These are phyloP conservation scores for Scelioninae gen. 1 DNA, from an alignment of 2,888 invertebrate species.

Conservation along the genomic window DNA sequence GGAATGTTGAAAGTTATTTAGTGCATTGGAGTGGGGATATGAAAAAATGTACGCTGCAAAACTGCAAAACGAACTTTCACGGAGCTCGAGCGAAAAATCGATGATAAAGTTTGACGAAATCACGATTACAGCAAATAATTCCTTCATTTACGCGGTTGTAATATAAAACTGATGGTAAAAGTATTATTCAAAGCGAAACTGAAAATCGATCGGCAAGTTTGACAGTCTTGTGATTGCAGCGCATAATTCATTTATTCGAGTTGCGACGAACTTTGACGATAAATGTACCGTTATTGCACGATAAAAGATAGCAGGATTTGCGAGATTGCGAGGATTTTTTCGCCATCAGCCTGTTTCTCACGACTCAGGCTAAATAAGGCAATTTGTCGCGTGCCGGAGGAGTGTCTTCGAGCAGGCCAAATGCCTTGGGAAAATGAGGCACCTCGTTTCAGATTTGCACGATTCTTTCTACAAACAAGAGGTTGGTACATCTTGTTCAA, in stretches of 20 bases:
- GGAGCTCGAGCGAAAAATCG: not conserved
- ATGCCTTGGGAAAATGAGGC: conserved; percentile 44
- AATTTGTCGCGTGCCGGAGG: conserved; percentile 69
- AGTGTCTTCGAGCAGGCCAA: conserved; percentile 60
- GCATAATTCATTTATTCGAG: not conserved
- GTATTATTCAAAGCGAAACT: too few relatives aligned
- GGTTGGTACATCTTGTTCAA: conserved; percentile 71
- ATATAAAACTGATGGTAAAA: too few relatives aligned
- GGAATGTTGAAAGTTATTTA: conserved; percentile 19
- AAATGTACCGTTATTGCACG: conserved; percentile 2
- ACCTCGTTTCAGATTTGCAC: conserved; percentile 52
- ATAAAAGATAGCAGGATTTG: conserved; percentile 13
- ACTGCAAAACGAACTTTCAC: not conserved
- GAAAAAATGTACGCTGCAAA: not conserved
- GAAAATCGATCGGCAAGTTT: too few relatives aligned
- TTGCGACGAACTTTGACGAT: not conserved
- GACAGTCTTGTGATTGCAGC: too few relatives aligned
- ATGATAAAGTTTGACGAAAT: not conserved
- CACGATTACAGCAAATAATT: not conserved
- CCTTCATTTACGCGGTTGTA: too few relatives aligned
- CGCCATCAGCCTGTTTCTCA: conserved; percentile 18
- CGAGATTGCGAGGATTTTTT: conserved; percentile 12
- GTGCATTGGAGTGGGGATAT: not conserved
- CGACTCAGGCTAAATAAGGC: conserved; percentile 60
- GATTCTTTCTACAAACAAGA: conserved; percentile 57